phyloP scores from a whole-genome alignment of 1,140 invertebrate genomes.

The Drosophila kohkoa region DNA sequence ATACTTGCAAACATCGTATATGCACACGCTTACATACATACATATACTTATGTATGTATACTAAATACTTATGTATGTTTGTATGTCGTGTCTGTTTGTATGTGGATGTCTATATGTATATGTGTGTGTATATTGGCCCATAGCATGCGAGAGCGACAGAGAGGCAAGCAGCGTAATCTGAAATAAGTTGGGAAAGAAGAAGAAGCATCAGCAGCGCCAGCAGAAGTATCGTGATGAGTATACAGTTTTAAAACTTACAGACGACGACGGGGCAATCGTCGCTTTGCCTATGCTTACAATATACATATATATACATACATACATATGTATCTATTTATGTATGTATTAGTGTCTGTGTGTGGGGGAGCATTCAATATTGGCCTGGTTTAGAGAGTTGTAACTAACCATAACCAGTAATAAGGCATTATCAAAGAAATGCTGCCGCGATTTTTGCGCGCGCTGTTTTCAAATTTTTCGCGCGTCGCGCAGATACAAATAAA shows the following conservation, averaged over 20 bases:
- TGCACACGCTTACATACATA: conserved; percentile 56
- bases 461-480: too few relatives aligned
- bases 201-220: conserved; percentile 76
- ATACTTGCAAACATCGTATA: conserved; percentile 22
- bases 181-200: conserved; percentile 79
- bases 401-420: conserved; percentile 27
- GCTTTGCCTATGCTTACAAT: conserved; percentile 50
- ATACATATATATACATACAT: conserved; percentile 17
- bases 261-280: conserved; percentile 38
- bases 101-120: conserved; percentile 11
- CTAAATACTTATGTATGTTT: conserved; percentile 22
- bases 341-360: conserved; percentile 19
- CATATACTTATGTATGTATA: conserved; percentile 48
- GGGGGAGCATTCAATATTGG: conserved; percentile 45
- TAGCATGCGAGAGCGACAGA: conserved; percentile 62
- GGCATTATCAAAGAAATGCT: conserved; percentile 7
- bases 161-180: conserved; percentile 72
- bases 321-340: conserved; percentile 17
- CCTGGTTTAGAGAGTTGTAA: conserved; percentile 53
- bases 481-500: conserved; percentile 39
- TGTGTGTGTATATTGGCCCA: conserved; percentile 50
- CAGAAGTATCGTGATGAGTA: conserved; percentile 79
- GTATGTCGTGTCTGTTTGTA: conserved; percentile 26
- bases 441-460: conserved; percentile 43
- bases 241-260: conserved; percentile 78